These are phyloP conservation scores for Cichlasoma orientale DNA, from an alignment of 2,797 vertebrate species.

Conservation along the genomic window DNA sequence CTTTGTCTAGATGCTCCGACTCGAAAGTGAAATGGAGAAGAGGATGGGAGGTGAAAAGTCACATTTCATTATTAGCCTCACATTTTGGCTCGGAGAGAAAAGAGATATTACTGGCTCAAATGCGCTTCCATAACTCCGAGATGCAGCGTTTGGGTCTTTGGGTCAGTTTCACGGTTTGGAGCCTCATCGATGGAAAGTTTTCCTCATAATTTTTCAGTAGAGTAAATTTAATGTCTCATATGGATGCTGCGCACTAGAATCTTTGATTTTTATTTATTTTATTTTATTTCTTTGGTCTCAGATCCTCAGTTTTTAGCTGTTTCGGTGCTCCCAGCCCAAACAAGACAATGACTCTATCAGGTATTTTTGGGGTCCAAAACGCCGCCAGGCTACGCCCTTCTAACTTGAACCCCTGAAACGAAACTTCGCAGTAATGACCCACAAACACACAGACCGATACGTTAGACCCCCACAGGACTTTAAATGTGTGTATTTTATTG, in stretches of 20 bases:
- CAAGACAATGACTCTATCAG: background rate
- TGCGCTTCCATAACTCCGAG: background rate
- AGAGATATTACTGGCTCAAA: background rate
- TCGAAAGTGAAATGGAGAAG: constrained; percentile 7
- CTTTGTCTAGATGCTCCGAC: constrained; percentile 11
- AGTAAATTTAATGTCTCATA: background rate
- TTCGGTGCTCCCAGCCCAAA: background rate
- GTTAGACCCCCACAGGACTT: background rate
- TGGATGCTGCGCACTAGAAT: background rate
- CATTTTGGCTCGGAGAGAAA: background rate
- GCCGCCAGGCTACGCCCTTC: constrained; percentile 45
- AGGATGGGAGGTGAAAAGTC: background rate
- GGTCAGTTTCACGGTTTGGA: constrained; percentile 28
- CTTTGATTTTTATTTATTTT: no score
- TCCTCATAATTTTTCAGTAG: constrained; percentile 29
- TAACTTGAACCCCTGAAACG: background rate
- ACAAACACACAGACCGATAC: background rate
- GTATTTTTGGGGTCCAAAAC: background rate
- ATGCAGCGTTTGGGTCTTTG: background rate
- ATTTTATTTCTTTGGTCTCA: background rate
- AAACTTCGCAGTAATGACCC: constrained; percentile 21
- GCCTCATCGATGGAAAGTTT: background rate
- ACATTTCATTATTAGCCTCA: background rate
- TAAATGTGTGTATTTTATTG: background rate
- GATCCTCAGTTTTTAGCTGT: background rate